A percentile compares a stretch with the other conserved stretches of the same genome.
Conservation (phyloP, 1,140 invertebrate species). For the Papilio polytes region DNA sequence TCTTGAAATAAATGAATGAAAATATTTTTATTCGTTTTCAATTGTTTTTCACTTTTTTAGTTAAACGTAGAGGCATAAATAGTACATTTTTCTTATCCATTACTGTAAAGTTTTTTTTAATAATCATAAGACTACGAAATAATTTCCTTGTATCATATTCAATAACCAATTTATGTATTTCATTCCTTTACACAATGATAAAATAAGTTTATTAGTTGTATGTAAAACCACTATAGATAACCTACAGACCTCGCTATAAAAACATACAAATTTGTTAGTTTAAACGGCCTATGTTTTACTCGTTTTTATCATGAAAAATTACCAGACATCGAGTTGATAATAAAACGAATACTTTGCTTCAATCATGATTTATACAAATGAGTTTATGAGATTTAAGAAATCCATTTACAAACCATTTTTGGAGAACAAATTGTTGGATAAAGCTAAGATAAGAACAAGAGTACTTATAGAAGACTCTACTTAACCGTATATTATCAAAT, state of each 20-base stretch:
- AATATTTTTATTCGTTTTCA: background rate
- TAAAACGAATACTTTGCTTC: background rate
- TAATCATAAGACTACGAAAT: background rate
- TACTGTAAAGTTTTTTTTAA: background rate
- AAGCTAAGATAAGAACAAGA: no score
- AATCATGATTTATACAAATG: background rate
- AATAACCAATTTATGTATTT: background rate
- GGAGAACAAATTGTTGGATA: no score
- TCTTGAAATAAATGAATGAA: constrained; percentile 26
- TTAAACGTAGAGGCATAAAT: no score
- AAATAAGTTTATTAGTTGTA: background rate
- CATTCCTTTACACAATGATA: background rate
- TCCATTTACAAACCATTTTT: no score
- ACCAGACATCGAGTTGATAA: constrained; percentile 39
- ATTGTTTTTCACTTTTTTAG: background rate
- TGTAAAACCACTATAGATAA: constrained; percentile 38
- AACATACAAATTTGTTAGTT: constrained; percentile 23
- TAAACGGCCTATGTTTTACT: constrained; percentile 10
- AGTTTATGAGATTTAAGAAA: no score
- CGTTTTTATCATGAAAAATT: background rate
- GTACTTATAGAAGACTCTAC: no score
- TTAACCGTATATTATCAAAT: no score
- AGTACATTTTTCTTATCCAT: no score
- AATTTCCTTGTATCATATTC: background rate
- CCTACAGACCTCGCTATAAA: constrained; percentile 26